Evolutionary conservation across 2,888 invertebrate genomes (phyloP).

Genomic region (Coecobrya sp.): DNA sequence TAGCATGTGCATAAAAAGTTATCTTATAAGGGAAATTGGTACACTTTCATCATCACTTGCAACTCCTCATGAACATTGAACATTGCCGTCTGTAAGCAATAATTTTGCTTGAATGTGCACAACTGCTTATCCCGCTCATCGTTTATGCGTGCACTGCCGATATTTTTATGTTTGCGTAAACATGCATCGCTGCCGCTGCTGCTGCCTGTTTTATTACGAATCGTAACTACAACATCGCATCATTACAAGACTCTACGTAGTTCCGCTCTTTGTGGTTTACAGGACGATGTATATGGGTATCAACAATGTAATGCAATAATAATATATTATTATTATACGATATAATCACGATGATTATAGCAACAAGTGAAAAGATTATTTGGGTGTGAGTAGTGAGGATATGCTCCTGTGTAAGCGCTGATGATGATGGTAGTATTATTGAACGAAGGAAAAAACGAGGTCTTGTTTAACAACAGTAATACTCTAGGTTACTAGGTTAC

Average conservation of each 20-base stretch:
- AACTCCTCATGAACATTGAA: background rate
- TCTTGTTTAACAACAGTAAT: slow-evolving; percentile 84
- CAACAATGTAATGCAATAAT: slow-evolving; percentile 45
- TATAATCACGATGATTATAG: slow-evolving; percentile 42
- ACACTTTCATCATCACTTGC: slow-evolving; percentile 51
- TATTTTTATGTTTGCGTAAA: background rate
- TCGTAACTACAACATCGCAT: background rate
- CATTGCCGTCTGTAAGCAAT: background rate
- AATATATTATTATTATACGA: background rate
- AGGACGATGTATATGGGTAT: slow-evolving; percentile 32
- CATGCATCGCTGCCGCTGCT: background rate
- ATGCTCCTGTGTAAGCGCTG: slow-evolving; percentile 54
- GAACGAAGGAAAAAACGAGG: slow-evolving; percentile 82
- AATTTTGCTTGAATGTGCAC: background rate
- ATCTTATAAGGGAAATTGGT: slow-evolving; percentile 65
- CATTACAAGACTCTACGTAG: slow-evolving; percentile 59
- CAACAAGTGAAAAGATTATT: slow-evolving; percentile 80
- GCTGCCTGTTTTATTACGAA: background rate
- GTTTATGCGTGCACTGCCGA: slow-evolving; percentile 18
- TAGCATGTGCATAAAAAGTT: background rate
- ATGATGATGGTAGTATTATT: slow-evolving; percentile 35
- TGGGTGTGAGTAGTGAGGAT: slow-evolving; percentile 53
- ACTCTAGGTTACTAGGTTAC: slow-evolving; percentile 86
- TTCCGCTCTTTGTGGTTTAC: slow-evolving; percentile 72
- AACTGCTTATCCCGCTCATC: background rate